These are phyloP conservation scores for Oostethus manadensis DNA, from an alignment of 2,113 vertebrate species.

Conservation along the genomic window DNA sequence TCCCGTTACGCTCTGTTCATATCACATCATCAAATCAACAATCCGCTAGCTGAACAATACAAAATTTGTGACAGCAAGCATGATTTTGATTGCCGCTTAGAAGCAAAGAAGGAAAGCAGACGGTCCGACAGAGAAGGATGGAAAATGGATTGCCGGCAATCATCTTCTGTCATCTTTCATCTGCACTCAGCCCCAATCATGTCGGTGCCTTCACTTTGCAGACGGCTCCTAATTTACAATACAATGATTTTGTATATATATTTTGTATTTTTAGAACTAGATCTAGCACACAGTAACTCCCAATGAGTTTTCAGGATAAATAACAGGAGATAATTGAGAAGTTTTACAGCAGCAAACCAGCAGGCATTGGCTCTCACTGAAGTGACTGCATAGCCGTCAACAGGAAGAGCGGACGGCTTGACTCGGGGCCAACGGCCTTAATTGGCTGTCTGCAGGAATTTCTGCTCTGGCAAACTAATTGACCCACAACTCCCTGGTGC, in stretches of 20 bases:
- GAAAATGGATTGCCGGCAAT: slow-evolving; percentile 61
- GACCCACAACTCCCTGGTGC: slow-evolving; percentile 73
- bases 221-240: slow-evolving; percentile 11
- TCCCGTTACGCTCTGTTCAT: slow-evolving; percentile 41
- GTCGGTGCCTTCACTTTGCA: slow-evolving; percentile 3
- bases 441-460: slow-evolving; percentile 63
- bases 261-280: slow-evolving; percentile 19
- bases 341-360: slow-evolving; percentile 18
- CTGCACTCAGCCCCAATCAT: slow-evolving; percentile 44
- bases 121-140: slow-evolving; percentile 19
- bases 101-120: slow-evolving; percentile 24
- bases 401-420: slow-evolving; percentile 45
- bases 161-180: slow-evolving; percentile 53
- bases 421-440: slow-evolving; percentile 46
- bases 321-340: slow-evolving; percentile 28
- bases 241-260: slow-evolving; percentile 61
- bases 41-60: slow-evolving; percentile 48
- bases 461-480: slow-evolving; percentile 70
- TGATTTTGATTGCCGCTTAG: slow-evolving; percentile 4
- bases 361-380: not conserved
- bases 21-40: slow-evolving; percentile 55
- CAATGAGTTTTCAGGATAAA: slow-evolving; percentile 27
- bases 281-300: slow-evolving; percentile 19
- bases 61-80: slow-evolving; percentile 45
- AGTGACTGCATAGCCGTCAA: slow-evolving; percentile 43